Percentiles rank a stretch among this genome's conserved stretches.
These are phyloP conservation scores for Grammomys dolichurus DNA, from an alignment of 2,113 vertebrate species.

Conservation along the genomic window DNA sequence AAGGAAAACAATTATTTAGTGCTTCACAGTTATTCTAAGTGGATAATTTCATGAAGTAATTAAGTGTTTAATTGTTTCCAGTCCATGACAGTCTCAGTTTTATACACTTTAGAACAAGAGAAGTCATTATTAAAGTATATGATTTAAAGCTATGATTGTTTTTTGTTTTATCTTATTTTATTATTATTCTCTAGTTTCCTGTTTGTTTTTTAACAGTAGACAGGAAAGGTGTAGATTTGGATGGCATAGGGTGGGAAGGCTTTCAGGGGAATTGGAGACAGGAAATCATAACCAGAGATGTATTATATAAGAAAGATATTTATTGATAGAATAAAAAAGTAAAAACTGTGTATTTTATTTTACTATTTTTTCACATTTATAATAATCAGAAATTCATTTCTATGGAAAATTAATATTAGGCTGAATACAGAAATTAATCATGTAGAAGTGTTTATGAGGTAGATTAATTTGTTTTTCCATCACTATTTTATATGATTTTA, in stretches of 20 bases:
- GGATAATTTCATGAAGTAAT: neutral
- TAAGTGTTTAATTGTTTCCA: neutral
- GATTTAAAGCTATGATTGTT: neutral
- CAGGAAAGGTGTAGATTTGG: too few relatives aligned
- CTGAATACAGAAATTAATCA: neutral
- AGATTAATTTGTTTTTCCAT: neutral
- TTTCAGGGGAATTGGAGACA: too few relatives aligned
- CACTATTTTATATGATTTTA: neutral
- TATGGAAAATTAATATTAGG: neutral
- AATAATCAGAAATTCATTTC: neutral
- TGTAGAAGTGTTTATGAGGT: neutral
- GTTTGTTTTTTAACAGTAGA: neutral
- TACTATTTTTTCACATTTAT: neutral
- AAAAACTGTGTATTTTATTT: neutral
- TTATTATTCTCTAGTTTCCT: neutral
- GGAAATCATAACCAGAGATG: too few relatives aligned
- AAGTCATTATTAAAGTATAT: neutral
- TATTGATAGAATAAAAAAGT: neutral
- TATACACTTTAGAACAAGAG: neutral
- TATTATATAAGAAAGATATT: neutral
- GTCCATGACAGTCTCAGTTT: constrained; percentile 21
- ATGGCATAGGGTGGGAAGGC: too few relatives aligned
- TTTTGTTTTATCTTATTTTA: neutral
- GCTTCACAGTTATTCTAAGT: neutral
- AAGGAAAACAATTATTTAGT: neutral